Base-by-base conservation (phyloP, 2,888 invertebrate genomes). In the Pelosia muscerda region DNA sequence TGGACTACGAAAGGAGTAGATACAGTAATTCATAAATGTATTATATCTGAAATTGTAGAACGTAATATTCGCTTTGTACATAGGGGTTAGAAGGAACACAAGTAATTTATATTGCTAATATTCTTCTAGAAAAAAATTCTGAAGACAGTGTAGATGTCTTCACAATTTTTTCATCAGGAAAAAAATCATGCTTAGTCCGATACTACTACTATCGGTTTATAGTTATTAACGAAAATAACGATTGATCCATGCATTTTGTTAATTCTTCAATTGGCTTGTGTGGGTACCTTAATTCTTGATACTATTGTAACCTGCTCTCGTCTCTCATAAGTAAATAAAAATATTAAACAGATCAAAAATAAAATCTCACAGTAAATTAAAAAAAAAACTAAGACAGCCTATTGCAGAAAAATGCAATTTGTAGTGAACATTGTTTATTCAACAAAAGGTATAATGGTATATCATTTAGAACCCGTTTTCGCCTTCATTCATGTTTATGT, bases 281-380 rank as follows among this genome's bases (percentile, higher is more conserved):
- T 61, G 68, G 57, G 58, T 74, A 63, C 58, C 81, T 81, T 68
- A 55, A n/a, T 59, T 73, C 64, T 72, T 76, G 71, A 70, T 74
- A 68, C 68, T 53, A 68, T 56, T 70, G 76, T 68, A 70, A 79
- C 68, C 81, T 78, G 74, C 73, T 78, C 74, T 74, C 65, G 66
- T 81, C 75, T 81, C 67, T 74, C 49, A 42, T 49, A 73, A 71
- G 56, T 69, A 70, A 67, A 70, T 65, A 28, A 55, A 22, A 42
- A 61, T 59, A 31, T 25, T 55, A 28, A 57, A 67, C 66, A 68
- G 54, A 25, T 56, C 53, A 68, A 56, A 38, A 34, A 23, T 25
- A 53, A 65, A 19, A 25, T 19, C 49, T 38, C 25, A 13, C 60
- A 53, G 19, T 0, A 42, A 8, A 15, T 9, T 61, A 2, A 4